Percentiles rank a stretch among this genome's conserved stretches.
Conservation (phyloP, 2,113 vertebrate genomes). For the Eonycteris spelaea region DNA sequence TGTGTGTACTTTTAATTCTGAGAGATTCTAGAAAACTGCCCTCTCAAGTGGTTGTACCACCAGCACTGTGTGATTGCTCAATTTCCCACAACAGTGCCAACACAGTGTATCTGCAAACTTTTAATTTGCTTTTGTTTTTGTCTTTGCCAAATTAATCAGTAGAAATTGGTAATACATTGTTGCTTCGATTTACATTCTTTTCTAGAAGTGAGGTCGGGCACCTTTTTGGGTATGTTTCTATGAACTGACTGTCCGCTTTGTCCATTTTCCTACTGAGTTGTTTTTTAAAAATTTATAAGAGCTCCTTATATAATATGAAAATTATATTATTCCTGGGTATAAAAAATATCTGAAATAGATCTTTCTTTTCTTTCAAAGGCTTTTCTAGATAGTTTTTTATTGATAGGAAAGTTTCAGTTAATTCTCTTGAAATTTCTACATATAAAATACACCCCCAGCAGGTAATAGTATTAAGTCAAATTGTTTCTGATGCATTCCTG, state of each 20-base stretch:
- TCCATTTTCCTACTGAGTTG: neutral
- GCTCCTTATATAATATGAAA: neutral
- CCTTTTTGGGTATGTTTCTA: neutral
- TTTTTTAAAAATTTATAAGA: neutral
- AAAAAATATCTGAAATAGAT: neutral
- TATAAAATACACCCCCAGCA: neutral
- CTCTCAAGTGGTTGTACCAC: neutral
- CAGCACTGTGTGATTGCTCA: neutral
- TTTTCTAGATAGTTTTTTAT: neutral
- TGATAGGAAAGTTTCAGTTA: neutral
- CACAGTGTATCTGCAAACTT: neutral
- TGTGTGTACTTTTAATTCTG: neutral
- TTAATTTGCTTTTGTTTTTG: neutral
- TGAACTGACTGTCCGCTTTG: neutral
- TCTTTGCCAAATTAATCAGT: neutral
- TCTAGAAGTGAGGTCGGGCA: neutral
- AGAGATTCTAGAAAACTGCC: neutral
- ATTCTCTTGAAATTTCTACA: neutral
- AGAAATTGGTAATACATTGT: neutral
- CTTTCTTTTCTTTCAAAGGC: neutral
- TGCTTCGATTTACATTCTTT: neutral
- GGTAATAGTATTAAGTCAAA: neutral
- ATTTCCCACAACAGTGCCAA: neutral
- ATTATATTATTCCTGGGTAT: neutral
- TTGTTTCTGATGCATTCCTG: neutral